Percentiles rank a stretch among this genome's conserved stretches.
These are phyloP conservation scores for Xestia xanthographa DNA, from an alignment of 2,888 invertebrate genomes.

Conservation along the genomic window DNA sequence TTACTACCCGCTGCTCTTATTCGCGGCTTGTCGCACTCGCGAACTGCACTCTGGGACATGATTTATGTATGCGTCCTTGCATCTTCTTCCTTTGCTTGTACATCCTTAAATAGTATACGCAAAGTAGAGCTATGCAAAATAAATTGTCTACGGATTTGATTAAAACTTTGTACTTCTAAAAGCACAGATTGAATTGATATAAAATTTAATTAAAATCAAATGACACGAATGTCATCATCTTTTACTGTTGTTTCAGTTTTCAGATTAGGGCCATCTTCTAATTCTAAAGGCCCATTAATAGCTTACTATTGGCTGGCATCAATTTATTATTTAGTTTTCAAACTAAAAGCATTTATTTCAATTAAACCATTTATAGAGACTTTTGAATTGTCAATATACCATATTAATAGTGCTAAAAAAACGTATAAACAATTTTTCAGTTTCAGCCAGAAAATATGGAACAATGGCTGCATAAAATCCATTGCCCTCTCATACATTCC, in stretches of 20 bases:
- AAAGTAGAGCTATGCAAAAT: constrained; percentile 14
- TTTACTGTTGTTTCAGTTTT: background rate
- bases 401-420: background rate
- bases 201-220: background rate
- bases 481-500: constrained; percentile 19
- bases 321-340: background rate
- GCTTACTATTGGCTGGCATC: background rate
- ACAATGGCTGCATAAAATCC: constrained; percentile 7
- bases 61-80: constrained; percentile 54
- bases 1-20: constrained; percentile 38
- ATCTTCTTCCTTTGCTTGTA: constrained; percentile 38
- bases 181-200: background rate
- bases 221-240: background rate
- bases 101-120: constrained; percentile 23
- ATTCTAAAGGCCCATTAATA: background rate
- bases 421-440: background rate
- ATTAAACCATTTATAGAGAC: background rate
- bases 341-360: background rate
- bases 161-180: background rate
- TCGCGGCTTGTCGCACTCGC: constrained; percentile 48
- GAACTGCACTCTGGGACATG: constrained; percentile 57
- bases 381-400: background rate
- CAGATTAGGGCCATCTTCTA: background rate
- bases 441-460: background rate
- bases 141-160: background rate